A percentile compares a stretch with the other conserved stretches of the same genome.
Conservation (phyloP, 2,113 vertebrate genomes). For the Atherinomorus stipes region DNA sequence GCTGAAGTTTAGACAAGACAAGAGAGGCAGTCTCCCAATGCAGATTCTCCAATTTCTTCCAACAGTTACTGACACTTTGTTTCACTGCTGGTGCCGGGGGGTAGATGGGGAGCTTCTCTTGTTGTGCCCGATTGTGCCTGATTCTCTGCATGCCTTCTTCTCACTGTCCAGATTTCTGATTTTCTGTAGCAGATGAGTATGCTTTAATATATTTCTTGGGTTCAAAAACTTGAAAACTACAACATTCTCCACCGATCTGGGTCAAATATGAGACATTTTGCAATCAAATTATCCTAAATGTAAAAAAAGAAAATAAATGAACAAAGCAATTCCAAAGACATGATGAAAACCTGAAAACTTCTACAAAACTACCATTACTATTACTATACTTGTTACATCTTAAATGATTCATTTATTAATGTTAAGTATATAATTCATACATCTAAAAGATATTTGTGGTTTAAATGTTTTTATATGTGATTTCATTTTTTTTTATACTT, state of each 20-base stretch:
- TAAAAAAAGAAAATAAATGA: too few relatives aligned
- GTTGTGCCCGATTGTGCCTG: conserved; percentile 34
- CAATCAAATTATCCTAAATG: not conserved
- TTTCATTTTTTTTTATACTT: too few relatives aligned
- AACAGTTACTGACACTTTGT: conserved; percentile 45
- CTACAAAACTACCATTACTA: too few relatives aligned
- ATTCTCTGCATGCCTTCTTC: conserved; percentile 31
- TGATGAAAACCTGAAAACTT: too few relatives aligned
- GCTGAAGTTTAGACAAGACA: conserved; percentile 41
- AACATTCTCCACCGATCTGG: not conserved
- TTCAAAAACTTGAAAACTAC: not conserved
- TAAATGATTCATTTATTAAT: too few relatives aligned
- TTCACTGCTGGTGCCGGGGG: conserved; percentile 43
- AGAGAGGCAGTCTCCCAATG: conserved; percentile 26
- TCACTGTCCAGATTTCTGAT: conserved; percentile 51
- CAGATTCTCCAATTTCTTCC: conserved; percentile 44
- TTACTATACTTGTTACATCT: too few relatives aligned
- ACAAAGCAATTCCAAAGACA: too few relatives aligned
- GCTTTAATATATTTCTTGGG: not conserved
- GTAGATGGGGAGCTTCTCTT: not conserved
- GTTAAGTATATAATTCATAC: too few relatives aligned
- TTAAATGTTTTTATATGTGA: too few relatives aligned
- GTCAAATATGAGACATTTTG: too few relatives aligned
- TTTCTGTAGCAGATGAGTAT: not conserved
- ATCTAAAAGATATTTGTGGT: too few relatives aligned